Base-by-base conservation (phyloP, 2,888 invertebrate genomes). In the Hirtodrosophila trivittata region DNA sequence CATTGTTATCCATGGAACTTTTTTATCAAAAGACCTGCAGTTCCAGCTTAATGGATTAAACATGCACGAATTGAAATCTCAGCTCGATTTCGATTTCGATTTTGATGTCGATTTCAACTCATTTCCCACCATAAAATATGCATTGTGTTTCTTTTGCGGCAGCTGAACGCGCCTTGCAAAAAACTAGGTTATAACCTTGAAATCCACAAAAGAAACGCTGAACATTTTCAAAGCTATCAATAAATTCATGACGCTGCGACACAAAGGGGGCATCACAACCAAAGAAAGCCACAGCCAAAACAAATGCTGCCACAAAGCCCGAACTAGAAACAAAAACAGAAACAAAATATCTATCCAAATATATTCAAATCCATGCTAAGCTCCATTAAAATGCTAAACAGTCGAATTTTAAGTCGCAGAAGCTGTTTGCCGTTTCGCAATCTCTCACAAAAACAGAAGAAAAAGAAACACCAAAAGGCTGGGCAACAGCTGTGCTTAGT, bases 101-200 rank as follows among this genome's bases (percentile, higher is more conserved):
- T 28, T 28, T 9, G 28, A n/a, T 28, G 1, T 28, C 28, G 5
- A n/a, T 9, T 28, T 28, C n/a, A 55, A 55, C 43, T 37, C 28
- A 28, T 28, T 83, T 82, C 78, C 66, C 75, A 85, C 66, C 63
- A 71, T 77, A 78, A 86, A 81, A 71, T 63, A 64, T 62, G 68
- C 83, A 85, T 74, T 86, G 77, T 77, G 5, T 51, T 58, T 51
- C 26, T 35, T 35, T 28, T n/a, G 1, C 28, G 2, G 14, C 18
- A 1, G 1, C 9, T 25, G 75, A 41, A 37, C 57, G 57, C 71
- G 18, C 86, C 78, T 69, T 68, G 70, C 68, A 70, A 78, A 76
- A 87, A 87, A 78, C 76, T 83, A 59, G 82, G 82, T 87, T 83
- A 86, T 80, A 83, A 86, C 82, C 82, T 83, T 83, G 82, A 83